Evolutionary conservation across 1,140 invertebrate species (phyloP), one percentile per base, ranked within the genome.

Genomic region (Hyphantria cunea): DNA sequence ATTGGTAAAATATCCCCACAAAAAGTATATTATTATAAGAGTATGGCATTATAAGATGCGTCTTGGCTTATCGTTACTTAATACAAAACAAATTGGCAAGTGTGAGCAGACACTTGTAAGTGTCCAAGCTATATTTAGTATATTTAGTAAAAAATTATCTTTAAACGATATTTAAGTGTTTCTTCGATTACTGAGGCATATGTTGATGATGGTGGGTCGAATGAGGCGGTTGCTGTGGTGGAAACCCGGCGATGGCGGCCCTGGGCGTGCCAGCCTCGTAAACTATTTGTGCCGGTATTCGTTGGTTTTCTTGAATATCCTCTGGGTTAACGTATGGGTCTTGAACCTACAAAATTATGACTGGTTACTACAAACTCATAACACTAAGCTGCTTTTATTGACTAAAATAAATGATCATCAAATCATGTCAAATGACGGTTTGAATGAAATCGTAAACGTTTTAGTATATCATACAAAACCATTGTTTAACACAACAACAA

Each of bases 201-300:
- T 70, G 54, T 9, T 60, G 60, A 13, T 60, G 44, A 33, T 54
- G 68, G 4, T 13, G 51, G 11, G 25, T 13, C 0, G 64, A 14
- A 5, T 58, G 63, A 14, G 47, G 67, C 42, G 45, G 58, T 0
- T 44, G 62, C 33, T 51, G 63, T 34, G 42, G 72, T 3, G 74
- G 68, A 34, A 76, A 83, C 0, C 51, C 59, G 0, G 66, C 33
- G 0, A 72, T 54, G 37, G 34, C 34, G 2, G 63, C 44, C 6
- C 66, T 69, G 2, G 53, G 12, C 6, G 63, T 56, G 2, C 48
- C 5, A 0, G 34, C 56, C 7, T 82, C 82, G 66, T 84, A 84
- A 12, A 67, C 39, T 48, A 83, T 71, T 70, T 80, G 78, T 47
- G 74, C 49, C 13, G 72, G 79, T 6, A 80, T 39, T 10, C 66